phyloP scores from a whole-genome alignment of 2,113 vertebrate species.

The Danionella cerebrum region DNA sequence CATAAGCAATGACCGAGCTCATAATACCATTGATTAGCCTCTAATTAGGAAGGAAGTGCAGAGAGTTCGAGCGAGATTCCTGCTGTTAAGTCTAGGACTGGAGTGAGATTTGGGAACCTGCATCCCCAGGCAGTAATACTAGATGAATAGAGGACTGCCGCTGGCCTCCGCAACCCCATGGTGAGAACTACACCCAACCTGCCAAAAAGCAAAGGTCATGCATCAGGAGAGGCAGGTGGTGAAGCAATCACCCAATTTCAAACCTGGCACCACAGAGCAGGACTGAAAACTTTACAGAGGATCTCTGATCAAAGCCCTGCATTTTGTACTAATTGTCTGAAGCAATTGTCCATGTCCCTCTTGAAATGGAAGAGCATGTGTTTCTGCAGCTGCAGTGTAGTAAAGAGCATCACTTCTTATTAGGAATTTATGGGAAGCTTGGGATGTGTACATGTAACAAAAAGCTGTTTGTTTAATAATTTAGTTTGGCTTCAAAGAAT shows the following conservation, averaged over 20 bases:
- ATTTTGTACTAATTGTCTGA: not conserved
- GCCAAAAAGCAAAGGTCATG: slow-evolving; percentile 35
- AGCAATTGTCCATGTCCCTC: not conserved
- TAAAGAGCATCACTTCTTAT: not conserved
- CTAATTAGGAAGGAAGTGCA: slow-evolving; percentile 12
- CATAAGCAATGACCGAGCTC: not conserved
- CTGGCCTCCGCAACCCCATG: slow-evolving; percentile 18
- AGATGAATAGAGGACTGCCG: slow-evolving; percentile 30
- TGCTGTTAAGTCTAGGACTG: slow-evolving; percentile 19
- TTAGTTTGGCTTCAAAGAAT: not conserved
- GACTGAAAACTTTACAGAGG: not conserved
- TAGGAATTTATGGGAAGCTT: not conserved
- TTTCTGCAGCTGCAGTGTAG: slow-evolving; percentile 8
- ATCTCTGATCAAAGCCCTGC: not conserved
- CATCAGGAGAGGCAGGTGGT: slow-evolving; percentile 21
- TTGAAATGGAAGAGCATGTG: slow-evolving; percentile 1
- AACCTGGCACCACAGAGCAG: not conserved
- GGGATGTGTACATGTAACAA: not conserved
- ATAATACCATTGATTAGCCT: slow-evolving; percentile 4
- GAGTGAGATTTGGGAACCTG: not conserved
- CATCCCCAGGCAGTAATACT: slow-evolving; percentile 34
- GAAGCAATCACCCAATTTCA: not conserved
- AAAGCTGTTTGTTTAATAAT: slow-evolving; percentile 12
- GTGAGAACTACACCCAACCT: slow-evolving; percentile 15
- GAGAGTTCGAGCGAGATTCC: slow-evolving; percentile 4